phyloP scores from a whole-genome alignment of 2,888 invertebrate genomes.

The Callimorpha dominula region DNA sequence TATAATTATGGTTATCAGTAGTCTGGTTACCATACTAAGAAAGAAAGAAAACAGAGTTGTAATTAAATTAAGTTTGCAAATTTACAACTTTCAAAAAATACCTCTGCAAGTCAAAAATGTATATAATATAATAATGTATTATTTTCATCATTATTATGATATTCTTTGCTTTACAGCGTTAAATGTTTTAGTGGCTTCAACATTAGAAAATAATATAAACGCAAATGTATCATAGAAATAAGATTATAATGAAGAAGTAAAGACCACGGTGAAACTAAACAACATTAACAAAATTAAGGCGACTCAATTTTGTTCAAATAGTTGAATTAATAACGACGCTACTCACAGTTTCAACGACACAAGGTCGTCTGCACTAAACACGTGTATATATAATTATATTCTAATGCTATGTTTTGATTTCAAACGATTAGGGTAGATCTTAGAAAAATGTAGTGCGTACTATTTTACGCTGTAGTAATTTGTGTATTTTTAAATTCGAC shows the following conservation, averaged over 20 bases:
- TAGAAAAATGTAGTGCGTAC: not conserved
- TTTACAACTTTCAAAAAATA: too few relatives aligned
- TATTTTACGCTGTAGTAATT: slow-evolving; percentile 16
- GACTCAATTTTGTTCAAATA: slow-evolving; percentile 1
- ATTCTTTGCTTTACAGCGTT: too few relatives aligned
- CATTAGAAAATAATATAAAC: too few relatives aligned
- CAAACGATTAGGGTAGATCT: slow-evolving; percentile 10
- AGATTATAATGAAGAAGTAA: slow-evolving; percentile 8
- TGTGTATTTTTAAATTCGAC: not conserved
- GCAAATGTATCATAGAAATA: not conserved
- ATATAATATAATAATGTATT: too few relatives aligned
- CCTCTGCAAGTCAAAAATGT: too few relatives aligned
- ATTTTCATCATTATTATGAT: too few relatives aligned
- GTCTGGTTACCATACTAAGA: too few relatives aligned
- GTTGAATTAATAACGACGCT: not conserved
- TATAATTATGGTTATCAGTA: too few relatives aligned
- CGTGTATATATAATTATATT: not conserved
- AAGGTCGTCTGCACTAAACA: slow-evolving; percentile 28
- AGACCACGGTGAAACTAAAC: slow-evolving; percentile 3
- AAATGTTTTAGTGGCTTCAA: too few relatives aligned
- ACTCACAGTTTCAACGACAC: slow-evolving; percentile 26
- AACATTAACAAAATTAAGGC: not conserved
- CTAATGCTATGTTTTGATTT: slow-evolving; percentile 8
- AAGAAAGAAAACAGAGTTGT: too few relatives aligned
- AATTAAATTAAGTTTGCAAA: too few relatives aligned